Evolutionary conservation across 2,113 vertebrate genomes (phyloP).

Genomic region (Entomyzon cyanotis): DNA sequence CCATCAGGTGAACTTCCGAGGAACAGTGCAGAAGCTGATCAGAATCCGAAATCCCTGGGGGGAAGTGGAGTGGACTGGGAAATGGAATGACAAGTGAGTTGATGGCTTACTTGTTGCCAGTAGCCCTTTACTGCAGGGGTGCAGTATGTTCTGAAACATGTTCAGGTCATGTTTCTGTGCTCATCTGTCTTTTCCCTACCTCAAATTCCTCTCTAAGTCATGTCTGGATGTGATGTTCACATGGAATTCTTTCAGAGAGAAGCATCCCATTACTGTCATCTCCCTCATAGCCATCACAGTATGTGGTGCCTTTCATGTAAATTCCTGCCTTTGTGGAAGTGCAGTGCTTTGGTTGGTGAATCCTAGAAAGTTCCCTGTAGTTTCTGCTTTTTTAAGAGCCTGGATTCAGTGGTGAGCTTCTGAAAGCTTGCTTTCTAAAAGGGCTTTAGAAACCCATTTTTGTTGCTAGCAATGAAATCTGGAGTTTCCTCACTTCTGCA

Average conservation of each 20-base stretch:
- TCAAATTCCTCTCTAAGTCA: background rate
- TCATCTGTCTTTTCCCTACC: background rate
- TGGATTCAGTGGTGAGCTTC: background rate
- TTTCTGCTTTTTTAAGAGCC: background rate
- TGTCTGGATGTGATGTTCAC: background rate
- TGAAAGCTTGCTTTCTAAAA: background rate
- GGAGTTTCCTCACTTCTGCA: background rate
- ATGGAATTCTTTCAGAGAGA: background rate
- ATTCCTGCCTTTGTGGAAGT: background rate
- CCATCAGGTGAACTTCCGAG: slow-evolving; percentile 84
- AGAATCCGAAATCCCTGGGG: slow-evolving; percentile 95
- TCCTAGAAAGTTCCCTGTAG: background rate
- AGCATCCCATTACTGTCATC: background rate
- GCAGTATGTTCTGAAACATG: too few relatives aligned
- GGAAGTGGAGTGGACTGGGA: slow-evolving; percentile 95
- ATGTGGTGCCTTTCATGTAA: background rate
- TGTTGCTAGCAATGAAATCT: background rate
- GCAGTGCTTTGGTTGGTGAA: background rate
- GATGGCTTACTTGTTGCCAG: rapidly evolving
- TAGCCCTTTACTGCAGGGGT: background rate
- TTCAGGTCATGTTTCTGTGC: rapidly evolving
- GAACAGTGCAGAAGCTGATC: slow-evolving; percentile 85
- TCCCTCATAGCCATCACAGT: rapidly evolving
- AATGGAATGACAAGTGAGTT: slow-evolving; percentile 91
- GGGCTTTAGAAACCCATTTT: background rate